Conservation (phyloP, 2,888 invertebrate species). For the Leptothorax acervorum region DNA sequence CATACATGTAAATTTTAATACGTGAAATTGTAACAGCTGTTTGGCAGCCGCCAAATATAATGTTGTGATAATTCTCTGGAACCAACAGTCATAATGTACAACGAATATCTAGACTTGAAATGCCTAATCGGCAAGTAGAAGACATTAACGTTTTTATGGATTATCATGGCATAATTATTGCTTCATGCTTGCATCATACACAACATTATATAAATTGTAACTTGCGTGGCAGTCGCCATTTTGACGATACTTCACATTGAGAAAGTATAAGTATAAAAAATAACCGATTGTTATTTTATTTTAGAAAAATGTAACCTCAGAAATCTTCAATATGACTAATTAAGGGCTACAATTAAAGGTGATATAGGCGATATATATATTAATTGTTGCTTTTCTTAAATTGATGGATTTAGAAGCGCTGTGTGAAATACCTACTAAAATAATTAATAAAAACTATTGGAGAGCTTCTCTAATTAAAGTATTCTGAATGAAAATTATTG, state of each 20-base stretch:
- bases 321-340: not conserved
- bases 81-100: not conserved
- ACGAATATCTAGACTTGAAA: not conserved
- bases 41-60: not conserved
- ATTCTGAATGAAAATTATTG: not conserved
- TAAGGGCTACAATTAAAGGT: not conserved
- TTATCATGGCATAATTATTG: not conserved
- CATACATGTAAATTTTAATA: not conserved
- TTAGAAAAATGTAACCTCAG: too few relatives aligned
- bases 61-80: not conserved
- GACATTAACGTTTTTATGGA: not conserved
- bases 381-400: not conserved
- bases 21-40: not conserved
- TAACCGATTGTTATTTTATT: not conserved
- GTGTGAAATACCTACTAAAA: not conserved
- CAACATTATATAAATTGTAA: not conserved
- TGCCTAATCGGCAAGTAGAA: not conserved
- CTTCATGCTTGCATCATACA: not conserved
- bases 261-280: not conserved
- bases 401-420: not conserved
- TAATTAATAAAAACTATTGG: not conserved
- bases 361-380: not conserved
- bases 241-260: not conserved
- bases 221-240: not conserved
- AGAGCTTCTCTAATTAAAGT: not conserved